Base-by-base conservation (phyloP, 1,140 invertebrate genomes). In the Drosophila ambigua region DNA sequence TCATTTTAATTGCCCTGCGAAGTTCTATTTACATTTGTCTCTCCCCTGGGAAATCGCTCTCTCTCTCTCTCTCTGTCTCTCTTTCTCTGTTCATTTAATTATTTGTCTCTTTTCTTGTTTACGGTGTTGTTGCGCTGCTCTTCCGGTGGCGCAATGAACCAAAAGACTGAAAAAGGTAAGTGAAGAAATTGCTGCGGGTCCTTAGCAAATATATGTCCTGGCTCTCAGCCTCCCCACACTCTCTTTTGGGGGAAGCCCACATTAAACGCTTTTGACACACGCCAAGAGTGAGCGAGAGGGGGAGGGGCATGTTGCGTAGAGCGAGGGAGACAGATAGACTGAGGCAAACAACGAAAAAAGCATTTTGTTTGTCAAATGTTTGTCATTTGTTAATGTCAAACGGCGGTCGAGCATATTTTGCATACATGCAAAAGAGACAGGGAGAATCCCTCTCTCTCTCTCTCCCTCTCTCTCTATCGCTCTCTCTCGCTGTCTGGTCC, bases 331-430 rank as follows among this genome's bases (percentile, higher is more conserved):
- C 20, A 28, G 53, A 68, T 28, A 43, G 64, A 65, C 31, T 9
- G 31, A 61, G 60, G 62, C 67, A 62, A 72, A 72, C 71, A 69
- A 69, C 46, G 50, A 41, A 58, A 35, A 54, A 57, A 64, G 77
- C 80, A 71, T 81, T 89, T 84, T 84, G 80, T 89, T 90, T 89
- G 85, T 87, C 84, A 88, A 88, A 88, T 88, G 83, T 83, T 88
- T 90, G 87, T 82, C 85, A 90, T 90, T 90, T 90, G 85, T 90
- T 90, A 90, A 90, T 77, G 87, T 90, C 81, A 90, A 90, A 90
- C 72, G 87, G 87, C 81, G 85, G 85, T 90, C 87, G 78, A 88
- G 83, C 76, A 82, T 77, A 88, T 88, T 88, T 88, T 88, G 76
- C 83, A 88, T 87, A 72, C 59, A 72, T 59, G n/a, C 9, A 28